A percentile compares a stretch with the other conserved stretches of the same genome.
phyloP scores from a whole-genome alignment of 2,888 invertebrate genomes.

The Drosophila mimetica region DNA sequence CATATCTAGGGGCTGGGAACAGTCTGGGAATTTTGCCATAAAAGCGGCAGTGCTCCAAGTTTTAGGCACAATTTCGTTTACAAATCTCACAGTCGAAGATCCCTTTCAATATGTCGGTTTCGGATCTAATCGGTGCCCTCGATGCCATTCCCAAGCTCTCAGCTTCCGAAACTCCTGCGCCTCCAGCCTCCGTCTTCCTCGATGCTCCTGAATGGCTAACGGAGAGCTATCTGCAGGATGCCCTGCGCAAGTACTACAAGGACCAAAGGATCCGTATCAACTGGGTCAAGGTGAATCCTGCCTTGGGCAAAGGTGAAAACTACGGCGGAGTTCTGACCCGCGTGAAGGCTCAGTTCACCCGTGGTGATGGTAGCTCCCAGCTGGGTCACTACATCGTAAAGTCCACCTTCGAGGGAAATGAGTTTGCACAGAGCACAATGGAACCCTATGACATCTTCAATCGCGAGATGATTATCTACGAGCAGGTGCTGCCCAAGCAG shows the following conservation, averaged over 20 bases:
- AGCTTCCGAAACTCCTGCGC: not conserved
- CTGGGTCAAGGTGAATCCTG: slow-evolving; percentile 65
- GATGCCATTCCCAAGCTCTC: slow-evolving; percentile 55
- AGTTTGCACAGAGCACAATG: slow-evolving; percentile 72
- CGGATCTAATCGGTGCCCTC: slow-evolving; percentile 64
- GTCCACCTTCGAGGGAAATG: slow-evolving; percentile 79
- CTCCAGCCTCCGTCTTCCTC: slow-evolving; percentile 15
- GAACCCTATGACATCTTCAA: slow-evolving; percentile 83
- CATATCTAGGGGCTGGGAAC: slow-evolving; percentile 11
- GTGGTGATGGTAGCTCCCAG: slow-evolving; percentile 42
- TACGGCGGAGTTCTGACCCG: slow-evolving; percentile 81
- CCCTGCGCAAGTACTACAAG: slow-evolving; percentile 66
- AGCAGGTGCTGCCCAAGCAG: slow-evolving; percentile 80
- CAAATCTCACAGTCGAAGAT: slow-evolving; percentile 9
- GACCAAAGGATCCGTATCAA: slow-evolving; percentile 69
- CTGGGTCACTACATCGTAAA: slow-evolving; percentile 79
- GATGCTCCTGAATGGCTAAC: slow-evolving; percentile 79
- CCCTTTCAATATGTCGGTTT: slow-evolving; percentile 62
- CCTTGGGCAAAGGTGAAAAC: slow-evolving; percentile 82
- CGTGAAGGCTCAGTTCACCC: slow-evolving; percentile 63
- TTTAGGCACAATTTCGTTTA: slow-evolving; percentile 15
- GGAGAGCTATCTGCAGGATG: slow-evolving; percentile 67
- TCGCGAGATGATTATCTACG: slow-evolving; percentile 83
- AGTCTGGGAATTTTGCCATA: slow-evolving; percentile 41
- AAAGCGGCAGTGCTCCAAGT: slow-evolving; percentile 27